phyloP scores from a whole-genome alignment of 2,888 invertebrate species.

The Emmelina monodactyla region DNA sequence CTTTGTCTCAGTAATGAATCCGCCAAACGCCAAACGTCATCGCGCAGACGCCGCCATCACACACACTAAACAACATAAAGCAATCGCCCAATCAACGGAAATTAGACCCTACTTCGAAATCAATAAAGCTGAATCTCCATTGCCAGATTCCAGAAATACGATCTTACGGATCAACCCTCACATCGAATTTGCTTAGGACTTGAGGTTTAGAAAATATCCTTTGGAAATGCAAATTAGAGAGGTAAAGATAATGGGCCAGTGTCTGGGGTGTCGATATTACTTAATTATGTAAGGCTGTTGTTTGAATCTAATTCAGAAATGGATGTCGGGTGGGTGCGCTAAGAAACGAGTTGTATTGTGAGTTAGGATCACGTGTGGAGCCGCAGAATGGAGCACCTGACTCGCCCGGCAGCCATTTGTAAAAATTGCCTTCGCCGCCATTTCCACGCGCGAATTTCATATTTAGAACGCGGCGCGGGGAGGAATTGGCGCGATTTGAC shows the following conservation, averaged over 20 bases:
- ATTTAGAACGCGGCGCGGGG: slow-evolving; percentile 56
- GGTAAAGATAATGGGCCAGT: slow-evolving; percentile 36
- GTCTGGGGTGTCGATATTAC: slow-evolving; percentile 28
- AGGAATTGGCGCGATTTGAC: slow-evolving; percentile 48
- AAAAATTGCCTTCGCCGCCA: slow-evolving; percentile 63
- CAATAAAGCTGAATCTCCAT: background rate
- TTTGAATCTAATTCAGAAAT: slow-evolving; percentile 6
- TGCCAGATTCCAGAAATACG: slow-evolving; percentile 6
- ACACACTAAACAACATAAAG: slow-evolving; percentile 41
- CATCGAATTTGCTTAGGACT: slow-evolving; percentile 41
- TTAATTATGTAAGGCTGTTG: slow-evolving; percentile 21
- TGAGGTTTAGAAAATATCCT: slow-evolving; percentile 45
- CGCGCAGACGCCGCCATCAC: slow-evolving; percentile 43
- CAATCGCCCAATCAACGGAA: slow-evolving; percentile 30
- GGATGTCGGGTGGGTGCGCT: no score
- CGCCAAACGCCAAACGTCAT: slow-evolving; percentile 57
- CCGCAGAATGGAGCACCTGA: slow-evolving; percentile 36
- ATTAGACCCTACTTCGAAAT: slow-evolving; percentile 21
- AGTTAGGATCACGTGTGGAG: slow-evolving; percentile 14
- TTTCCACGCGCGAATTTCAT: slow-evolving; percentile 61
- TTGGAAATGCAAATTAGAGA: slow-evolving; percentile 49
- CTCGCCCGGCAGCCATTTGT: slow-evolving; percentile 60
- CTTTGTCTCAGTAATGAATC: slow-evolving; percentile 65
- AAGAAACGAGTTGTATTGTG: no score
- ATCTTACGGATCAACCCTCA: slow-evolving; percentile 4